Evolutionary conservation across 2,888 invertebrate genomes (phyloP), one percentile per base, ranked within the genome.

Genomic region (Melanophora roralis): DNA sequence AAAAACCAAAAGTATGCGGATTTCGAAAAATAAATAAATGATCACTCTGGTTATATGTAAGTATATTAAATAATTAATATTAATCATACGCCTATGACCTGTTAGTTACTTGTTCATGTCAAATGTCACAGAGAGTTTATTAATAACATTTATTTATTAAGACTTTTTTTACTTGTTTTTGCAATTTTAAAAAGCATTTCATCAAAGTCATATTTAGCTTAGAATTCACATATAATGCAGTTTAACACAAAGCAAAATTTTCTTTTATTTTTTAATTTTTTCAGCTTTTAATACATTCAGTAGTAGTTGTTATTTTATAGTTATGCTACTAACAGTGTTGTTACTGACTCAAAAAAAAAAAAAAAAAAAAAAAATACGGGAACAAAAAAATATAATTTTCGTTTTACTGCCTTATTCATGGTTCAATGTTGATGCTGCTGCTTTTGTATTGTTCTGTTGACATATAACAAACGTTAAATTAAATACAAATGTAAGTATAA

Each of bases 401-500:
- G 27, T 60, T 27, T n/a, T n/a, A n/a, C n/a, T 43, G 21, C 32
- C 36, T 51, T 45, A 14, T 60, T 59, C 43, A 57, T 27, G 47
- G 14, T 64, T 38, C 27, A 59, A 21, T 49, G 57, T 43, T 62
- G 55, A 14, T 73, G 38, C 16, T 73, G 38, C 16, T 59, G 47
- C 27, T 5, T 27, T 60, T 65, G 60, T 53, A 65, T 77, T 72
- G 72, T 72, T 47, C n/a, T 67, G 78, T 71, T 75, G 79, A 79
- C 75, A 79, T 69, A 57, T 76, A 64, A 64, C 62, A 60, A 69
- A 69, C 38, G 38, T 11, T 59, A 55, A 38, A 36, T 21, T 59
- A 23, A 36, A 62, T 40, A 62, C 62, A 64, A 62, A 72, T 64
- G 43, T 36, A 47, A n/a, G n/a, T n/a, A n/a, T n/a, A n/a, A 57